Evolutionary conservation across 2,888 invertebrate genomes (phyloP).

Genomic region (Rotaria socialis): DNA sequence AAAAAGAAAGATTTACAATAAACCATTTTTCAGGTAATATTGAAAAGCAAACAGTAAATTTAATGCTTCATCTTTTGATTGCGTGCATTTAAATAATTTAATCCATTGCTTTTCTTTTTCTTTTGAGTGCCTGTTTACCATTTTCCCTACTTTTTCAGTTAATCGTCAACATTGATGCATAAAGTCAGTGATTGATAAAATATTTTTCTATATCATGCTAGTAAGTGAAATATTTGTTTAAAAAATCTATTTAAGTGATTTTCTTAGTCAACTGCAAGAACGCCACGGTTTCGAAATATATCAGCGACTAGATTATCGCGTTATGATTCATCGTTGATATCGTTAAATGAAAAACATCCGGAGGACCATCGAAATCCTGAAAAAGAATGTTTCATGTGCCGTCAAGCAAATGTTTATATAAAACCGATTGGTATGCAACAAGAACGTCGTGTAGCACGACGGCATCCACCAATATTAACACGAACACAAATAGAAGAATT

Average conservation of each 20-base stretch:
- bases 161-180: not conserved
- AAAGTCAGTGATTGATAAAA: not conserved
- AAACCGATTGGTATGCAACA: conserved; percentile 25
- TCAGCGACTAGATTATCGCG: not conserved
- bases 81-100: not conserved
- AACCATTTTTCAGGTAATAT: not conserved
- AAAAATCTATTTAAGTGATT: not conserved
- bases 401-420: conserved; percentile 1
- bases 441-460: not conserved
- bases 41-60: not conserved
- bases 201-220: not conserved
- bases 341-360: not conserved
- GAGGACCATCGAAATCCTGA: not conserved
- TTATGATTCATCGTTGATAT: not conserved
- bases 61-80: not conserved
- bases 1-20: not conserved
- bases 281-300: not conserved
- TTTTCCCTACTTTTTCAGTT: not conserved
- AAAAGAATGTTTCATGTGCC: conserved; percentile 17
- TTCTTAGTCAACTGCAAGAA: not conserved
- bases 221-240: not conserved
- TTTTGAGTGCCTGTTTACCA: not conserved
- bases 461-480: not conserved
- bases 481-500: not conserved
- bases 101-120: not conserved